These are phyloP conservation scores for Sardinella longiceps DNA, from an alignment of 2,797 vertebrate species.

Conservation along the genomic window DNA sequence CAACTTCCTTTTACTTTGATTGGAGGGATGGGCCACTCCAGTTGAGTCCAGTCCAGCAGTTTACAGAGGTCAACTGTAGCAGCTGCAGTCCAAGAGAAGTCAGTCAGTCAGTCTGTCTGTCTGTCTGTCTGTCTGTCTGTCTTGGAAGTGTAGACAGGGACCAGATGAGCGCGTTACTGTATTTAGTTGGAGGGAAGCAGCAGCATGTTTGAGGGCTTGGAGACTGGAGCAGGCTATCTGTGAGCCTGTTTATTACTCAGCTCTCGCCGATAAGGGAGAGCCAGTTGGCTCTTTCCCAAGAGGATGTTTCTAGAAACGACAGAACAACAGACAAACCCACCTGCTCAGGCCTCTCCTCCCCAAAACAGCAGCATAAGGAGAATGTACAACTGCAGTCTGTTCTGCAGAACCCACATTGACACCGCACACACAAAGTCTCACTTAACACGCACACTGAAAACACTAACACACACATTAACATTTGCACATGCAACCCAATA, in stretches of 20 bases:
- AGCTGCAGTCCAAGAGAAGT: not conserved
- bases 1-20: not conserved
- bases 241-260: not conserved
- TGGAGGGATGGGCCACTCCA: not conserved
- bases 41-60: not conserved
- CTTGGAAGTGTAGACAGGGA: not conserved
- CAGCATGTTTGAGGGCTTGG: not conserved
- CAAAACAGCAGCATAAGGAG: constrained; percentile 17
- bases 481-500: not conserved
- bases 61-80: not conserved
- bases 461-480: constrained; percentile 31
- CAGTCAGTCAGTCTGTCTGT: not conserved
- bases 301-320: not conserved
- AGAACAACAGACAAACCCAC: not conserved
- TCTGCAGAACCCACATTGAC: constrained; percentile 22
- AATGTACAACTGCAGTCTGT: constrained; percentile 48
- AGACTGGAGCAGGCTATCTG: not conserved
- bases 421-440: not conserved
- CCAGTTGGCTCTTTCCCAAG: not conserved
- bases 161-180: constrained; percentile 14
- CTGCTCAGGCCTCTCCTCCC: constrained; percentile 7
- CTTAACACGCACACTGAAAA: not conserved
- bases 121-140: not conserved
- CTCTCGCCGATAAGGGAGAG: not conserved
- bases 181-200: not conserved